A percentile compares a stretch with the other conserved stretches of the same genome.
Conservation (phyloP, 2,797 vertebrate species). For the Anolis apletophallus region DNA sequence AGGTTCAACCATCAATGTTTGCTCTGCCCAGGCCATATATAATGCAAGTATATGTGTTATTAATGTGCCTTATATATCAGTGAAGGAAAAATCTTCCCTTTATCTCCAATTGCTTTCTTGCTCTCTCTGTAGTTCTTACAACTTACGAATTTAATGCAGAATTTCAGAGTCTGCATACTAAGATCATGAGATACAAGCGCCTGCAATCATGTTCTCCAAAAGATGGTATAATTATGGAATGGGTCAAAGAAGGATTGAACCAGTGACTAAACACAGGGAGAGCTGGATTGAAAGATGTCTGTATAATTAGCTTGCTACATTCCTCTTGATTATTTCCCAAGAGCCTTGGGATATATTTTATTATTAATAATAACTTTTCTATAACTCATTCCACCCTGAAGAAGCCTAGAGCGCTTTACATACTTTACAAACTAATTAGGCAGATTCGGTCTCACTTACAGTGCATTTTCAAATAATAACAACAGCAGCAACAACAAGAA, state of each 20-base stretch:
- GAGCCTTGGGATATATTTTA: slow-evolving; percentile 61
- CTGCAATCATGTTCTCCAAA: slow-evolving; percentile 44
- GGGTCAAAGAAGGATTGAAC: slow-evolving; percentile 24
- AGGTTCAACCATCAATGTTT: background rate
- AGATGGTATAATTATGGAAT: slow-evolving; percentile 45
- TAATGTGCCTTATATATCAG: background rate
- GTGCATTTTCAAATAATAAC: slow-evolving; percentile 11
- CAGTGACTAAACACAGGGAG: slow-evolving; percentile 40
- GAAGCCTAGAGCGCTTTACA: slow-evolving; percentile 64
- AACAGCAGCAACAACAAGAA: slow-evolving; percentile 16
- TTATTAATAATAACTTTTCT: slow-evolving; percentile 71
- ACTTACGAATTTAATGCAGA: slow-evolving; percentile 54
- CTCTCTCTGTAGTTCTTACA: slow-evolving; percentile 31
- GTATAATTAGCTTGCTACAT: slow-evolving; percentile 58
- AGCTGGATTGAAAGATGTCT: slow-evolving; percentile 57
- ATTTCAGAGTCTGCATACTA: slow-evolving; percentile 48
- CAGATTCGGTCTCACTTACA: slow-evolving; percentile 60
- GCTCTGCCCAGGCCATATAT: no score
- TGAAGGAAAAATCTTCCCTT: background rate
- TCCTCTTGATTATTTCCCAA: slow-evolving; percentile 66
- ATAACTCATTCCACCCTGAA: slow-evolving; percentile 58
- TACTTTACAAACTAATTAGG: slow-evolving; percentile 70
- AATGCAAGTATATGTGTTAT: background rate
- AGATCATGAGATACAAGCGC: slow-evolving; percentile 21
- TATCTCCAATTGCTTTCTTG: slow-evolving; percentile 13